These are phyloP conservation scores for Barbus barbus DNA, from an alignment of 2,113 vertebrate genomes.

Conservation along the genomic window DNA sequence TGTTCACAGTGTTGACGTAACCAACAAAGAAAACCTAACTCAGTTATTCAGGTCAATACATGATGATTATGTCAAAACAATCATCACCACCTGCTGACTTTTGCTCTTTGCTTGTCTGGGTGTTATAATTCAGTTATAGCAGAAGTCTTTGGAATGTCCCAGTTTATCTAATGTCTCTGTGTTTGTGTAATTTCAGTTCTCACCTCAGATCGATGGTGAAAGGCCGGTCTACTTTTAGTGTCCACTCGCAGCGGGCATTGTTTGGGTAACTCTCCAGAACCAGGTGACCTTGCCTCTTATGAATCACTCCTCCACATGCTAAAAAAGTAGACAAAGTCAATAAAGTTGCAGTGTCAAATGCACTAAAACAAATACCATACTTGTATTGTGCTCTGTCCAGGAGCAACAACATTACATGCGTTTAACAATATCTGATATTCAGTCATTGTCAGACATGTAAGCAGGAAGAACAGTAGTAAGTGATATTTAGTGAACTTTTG, in stretches of 20 bases:
- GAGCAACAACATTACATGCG: too few species aligned
- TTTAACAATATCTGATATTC: too few species aligned
- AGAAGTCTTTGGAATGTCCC: background rate
- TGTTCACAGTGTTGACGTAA: too few species aligned
- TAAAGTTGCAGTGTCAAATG: background rate
- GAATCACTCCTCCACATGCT: slow-evolving; percentile 92
- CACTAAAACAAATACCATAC: background rate
- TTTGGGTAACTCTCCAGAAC: slow-evolving; percentile 94
- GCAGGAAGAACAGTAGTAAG: background rate
- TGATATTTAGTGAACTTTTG: background rate
- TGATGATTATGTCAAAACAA: too few species aligned
- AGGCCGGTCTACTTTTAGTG: slow-evolving; percentile 83
- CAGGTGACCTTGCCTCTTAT: slow-evolving; percentile 86
- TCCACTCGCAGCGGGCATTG: slow-evolving; percentile 95
- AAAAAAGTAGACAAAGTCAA: slow-evolving; percentile 41
- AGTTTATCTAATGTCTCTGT: too few species aligned
- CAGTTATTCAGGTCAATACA: too few species aligned
- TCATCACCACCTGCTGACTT: too few species aligned
- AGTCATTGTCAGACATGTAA: background rate
- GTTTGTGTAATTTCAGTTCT: background rate
- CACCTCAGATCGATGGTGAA: slow-evolving; percentile 92
- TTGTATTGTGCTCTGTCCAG: too few species aligned
- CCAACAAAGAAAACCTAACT: too few species aligned
- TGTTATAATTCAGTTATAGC: too few species aligned
- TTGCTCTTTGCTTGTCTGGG: too few species aligned